Evolutionary conservation across 2,113 vertebrate genomes (phyloP), one percentile per base, ranked within the genome.

Genomic region (Empidonax alnorum): DNA sequence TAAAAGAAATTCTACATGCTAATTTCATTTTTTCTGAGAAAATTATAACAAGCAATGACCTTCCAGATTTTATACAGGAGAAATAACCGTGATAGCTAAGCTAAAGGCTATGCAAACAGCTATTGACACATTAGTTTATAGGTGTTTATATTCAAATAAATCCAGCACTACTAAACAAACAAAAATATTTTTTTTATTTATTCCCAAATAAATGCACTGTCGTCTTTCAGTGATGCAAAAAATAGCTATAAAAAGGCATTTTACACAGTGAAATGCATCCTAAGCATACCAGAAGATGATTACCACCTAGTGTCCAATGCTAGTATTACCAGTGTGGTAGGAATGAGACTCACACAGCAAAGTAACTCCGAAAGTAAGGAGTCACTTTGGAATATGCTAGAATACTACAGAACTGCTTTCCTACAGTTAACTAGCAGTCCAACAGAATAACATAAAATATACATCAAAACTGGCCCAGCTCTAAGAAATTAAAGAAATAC

Each of bases 291-390:
- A 94, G 94, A 87, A 91, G 66, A 53, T 16, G 66, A 84, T 89
- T 94, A 92, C 94, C 95, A 90, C 66, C 94, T 96, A 84, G 84
- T 84, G 95, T 46, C 79, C 76, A 68, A 27, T 21, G 24, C 35
- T 23, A n/a, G 50, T 53, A 93, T 50, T 63, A 62, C 52, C 65
- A 41, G 1, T 1, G 11, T 25, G 27, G 49, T 53, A 44, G 25
- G 22, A 77, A 25, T 2, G 6, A 67, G 46, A 39, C 30, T 58
- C 3, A 4, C 41, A 18, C 3, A n/a, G 65, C 46, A 63, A 61
- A 65, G 33, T 24, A 72, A 30, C 27, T 37, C 46, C 25, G 8
- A 31, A 55, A n/a, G 16, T 7, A 58, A 35, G 16, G 63, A 72
- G 68, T n/a, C 7, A 24, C 23, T 79, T 87, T 58, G 46, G 44